Conservation (phyloP, 2,113 vertebrate species). For the Platichthys flesus region DNA sequence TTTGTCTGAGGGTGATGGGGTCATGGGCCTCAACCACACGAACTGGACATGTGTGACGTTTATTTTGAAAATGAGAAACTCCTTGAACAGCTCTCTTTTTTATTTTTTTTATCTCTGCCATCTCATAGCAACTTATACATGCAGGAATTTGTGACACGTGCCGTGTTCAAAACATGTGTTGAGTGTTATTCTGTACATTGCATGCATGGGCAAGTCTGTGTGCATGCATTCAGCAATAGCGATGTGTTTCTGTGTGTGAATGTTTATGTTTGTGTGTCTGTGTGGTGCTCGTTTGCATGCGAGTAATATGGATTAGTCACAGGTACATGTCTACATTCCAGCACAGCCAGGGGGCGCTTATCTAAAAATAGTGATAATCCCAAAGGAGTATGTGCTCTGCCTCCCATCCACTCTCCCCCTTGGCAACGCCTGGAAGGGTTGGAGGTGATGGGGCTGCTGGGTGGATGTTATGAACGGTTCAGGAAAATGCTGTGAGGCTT, state of each 20-base stretch:
- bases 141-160: background rate
- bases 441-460: slow-evolving; percentile 38
- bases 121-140: background rate
- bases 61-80: background rate
- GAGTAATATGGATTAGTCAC: slow-evolving; percentile 65
- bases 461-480: slow-evolving; percentile 6
- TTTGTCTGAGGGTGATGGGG: slow-evolving; percentile 54
- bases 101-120: background rate
- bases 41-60: background rate
- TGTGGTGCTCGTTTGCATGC: slow-evolving; percentile 43
- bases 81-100: background rate
- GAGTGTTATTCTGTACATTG: slow-evolving; percentile 23
- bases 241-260: background rate
- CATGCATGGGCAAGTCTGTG: slow-evolving; percentile 26
- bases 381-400: slow-evolving; percentile 49
- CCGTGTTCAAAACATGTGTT: background rate
- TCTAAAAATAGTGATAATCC: slow-evolving; percentile 73
- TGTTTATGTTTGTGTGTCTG: background rate
- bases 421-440: slow-evolving; percentile 44
- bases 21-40: slow-evolving; percentile 29
- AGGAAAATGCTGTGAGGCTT: slow-evolving; percentile 5
- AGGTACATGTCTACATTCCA: slow-evolving; percentile 65
- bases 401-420: slow-evolving; percentile 44
- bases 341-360: slow-evolving; percentile 63
- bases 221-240: slow-evolving; percentile 13